phyloP scores from a whole-genome alignment of 2,113 vertebrate species.

The Epinephelus fuscoguttatus region DNA sequence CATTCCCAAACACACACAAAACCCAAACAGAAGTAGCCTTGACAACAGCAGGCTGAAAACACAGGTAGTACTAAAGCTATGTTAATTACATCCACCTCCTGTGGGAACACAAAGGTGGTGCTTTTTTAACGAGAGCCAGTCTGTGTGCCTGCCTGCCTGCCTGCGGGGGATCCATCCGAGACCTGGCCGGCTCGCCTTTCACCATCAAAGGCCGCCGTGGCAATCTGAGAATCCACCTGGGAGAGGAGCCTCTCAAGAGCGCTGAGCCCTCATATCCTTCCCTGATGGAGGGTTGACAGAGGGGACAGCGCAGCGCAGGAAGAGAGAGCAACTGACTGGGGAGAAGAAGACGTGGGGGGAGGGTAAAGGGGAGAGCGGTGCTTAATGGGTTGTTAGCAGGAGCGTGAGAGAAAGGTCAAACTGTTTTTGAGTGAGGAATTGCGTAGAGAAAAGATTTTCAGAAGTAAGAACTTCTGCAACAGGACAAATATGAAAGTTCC shows the following conservation, averaged over 20 bases:
- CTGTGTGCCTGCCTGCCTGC: conserved; percentile 75
- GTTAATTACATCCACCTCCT: conserved; percentile 85
- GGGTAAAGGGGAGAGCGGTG: conserved; percentile 5
- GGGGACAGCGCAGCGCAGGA: conserved; percentile 50
- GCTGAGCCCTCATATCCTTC: conserved; percentile 72
- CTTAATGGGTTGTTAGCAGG: conserved; percentile 49
- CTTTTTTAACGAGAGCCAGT: conserved; percentile 83
- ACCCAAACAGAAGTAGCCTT: conserved; percentile 76
- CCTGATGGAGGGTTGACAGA: conserved; percentile 68
- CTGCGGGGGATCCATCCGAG: conserved; percentile 77
- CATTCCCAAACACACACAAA: conserved; percentile 60
- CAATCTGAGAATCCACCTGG: conserved; percentile 76
- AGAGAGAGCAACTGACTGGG: conserved; percentile 15
- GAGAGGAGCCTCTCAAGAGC: conserved; percentile 70
- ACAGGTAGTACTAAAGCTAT: conserved; percentile 81
- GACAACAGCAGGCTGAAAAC: conserved; percentile 77
- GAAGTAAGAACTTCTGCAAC: not conserved
- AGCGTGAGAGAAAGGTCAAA: conserved; percentile 49
- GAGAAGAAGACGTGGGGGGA: not conserved
- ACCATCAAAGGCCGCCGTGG: conserved; percentile 77
- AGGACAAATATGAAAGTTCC: not conserved
- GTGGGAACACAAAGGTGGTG: conserved; percentile 82
- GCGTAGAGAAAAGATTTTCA: not conserved
- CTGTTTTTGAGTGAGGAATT: conserved; percentile 28
- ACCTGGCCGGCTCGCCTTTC: conserved; percentile 76